phyloP scores from a whole-genome alignment of 2,797 vertebrate species.

The Sparidentex hasta region DNA sequence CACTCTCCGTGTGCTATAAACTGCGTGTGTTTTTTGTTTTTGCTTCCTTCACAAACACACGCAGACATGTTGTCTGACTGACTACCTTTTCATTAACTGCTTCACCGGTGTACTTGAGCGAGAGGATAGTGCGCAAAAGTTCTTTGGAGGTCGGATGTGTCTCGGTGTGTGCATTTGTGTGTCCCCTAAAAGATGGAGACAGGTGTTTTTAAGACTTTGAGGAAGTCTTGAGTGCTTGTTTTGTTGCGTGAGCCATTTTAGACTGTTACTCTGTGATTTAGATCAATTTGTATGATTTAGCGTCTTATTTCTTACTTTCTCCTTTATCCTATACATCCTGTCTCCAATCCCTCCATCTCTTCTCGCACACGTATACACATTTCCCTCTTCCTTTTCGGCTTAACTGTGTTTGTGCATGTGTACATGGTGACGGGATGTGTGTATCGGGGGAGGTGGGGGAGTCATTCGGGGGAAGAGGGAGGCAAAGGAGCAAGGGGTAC shows the following conservation, averaged over 20 bases:
- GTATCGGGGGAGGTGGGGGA: slow-evolving; percentile 81
- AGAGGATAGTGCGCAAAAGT: slow-evolving; percentile 43
- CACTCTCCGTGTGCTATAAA: slow-evolving; percentile 22
- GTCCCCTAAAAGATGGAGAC: slow-evolving; percentile 37
- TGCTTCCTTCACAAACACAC: slow-evolving; percentile 18
- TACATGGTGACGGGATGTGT: slow-evolving; percentile 84
- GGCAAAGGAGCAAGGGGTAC: slow-evolving; percentile 92
- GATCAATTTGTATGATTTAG: slow-evolving; percentile 69
- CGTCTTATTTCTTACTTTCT: slow-evolving; percentile 87
- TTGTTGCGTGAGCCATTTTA: slow-evolving; percentile 62
- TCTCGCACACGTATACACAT: slow-evolving; percentile 55
- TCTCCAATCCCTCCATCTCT: slow-evolving; percentile 1
- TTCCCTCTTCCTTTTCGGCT: slow-evolving; percentile 80
- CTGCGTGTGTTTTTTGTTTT: slow-evolving; percentile 33
- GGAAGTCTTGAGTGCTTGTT: slow-evolving; percentile 71
- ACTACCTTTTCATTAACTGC: slow-evolving; percentile 67
- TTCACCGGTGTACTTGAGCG: slow-evolving; percentile 43
- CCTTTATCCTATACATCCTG: slow-evolving; percentile 61
- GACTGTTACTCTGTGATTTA: slow-evolving; percentile 62
- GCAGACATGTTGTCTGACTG: slow-evolving; percentile 34
- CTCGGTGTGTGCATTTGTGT: neutral
- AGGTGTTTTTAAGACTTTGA: slow-evolving; percentile 59
- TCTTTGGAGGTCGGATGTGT: slow-evolving; percentile 50
- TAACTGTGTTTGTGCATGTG: slow-evolving; percentile 72
- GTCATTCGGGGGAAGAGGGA: slow-evolving; percentile 89